Percentiles rank a stretch among this genome's conserved stretches.
Evolutionary conservation across 2,113 vertebrate species (phyloP).

Genomic region (Leptodactylus fuscus): DNA sequence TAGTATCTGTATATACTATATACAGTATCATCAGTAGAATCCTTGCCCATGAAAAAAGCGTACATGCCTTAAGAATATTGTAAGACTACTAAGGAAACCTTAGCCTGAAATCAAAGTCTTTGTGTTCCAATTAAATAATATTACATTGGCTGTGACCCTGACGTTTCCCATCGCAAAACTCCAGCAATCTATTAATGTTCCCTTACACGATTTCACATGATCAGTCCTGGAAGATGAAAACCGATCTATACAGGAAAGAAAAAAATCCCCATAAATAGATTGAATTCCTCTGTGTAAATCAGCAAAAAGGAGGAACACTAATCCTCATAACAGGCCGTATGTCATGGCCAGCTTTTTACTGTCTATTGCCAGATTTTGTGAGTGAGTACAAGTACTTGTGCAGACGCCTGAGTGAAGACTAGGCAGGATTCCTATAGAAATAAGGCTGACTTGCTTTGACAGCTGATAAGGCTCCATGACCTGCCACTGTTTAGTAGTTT

Average conservation of each 20-base stretch:
- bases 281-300: slow-evolving; percentile 40
- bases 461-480: slow-evolving; percentile 2
- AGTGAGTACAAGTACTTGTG: not conserved
- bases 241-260: not conserved
- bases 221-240: not conserved
- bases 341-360: slow-evolving; percentile 15
- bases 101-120: not conserved
- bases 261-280: slow-evolving; percentile 8
- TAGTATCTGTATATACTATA: too few species aligned
- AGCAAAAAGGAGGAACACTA: slow-evolving; percentile 19
- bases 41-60: too few species aligned
- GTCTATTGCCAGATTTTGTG: not conserved
- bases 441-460: slow-evolving; percentile 8
- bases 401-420: not conserved
- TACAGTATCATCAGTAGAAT: not conserved
- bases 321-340: slow-evolving; percentile 31
- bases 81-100: not conserved
- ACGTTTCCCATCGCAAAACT: not conserved
- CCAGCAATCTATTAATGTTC: not conserved
- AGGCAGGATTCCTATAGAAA: slow-evolving; percentile 9
- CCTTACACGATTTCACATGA: not conserved
- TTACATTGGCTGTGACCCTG: not conserved
- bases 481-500: not conserved
- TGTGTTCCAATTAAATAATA: not conserved
- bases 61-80: not conserved